A percentile compares a stretch with the other conserved stretches of the same genome.
phyloP scores from a whole-genome alignment of 2,888 invertebrate species.

The Spodoptera picta region DNA sequence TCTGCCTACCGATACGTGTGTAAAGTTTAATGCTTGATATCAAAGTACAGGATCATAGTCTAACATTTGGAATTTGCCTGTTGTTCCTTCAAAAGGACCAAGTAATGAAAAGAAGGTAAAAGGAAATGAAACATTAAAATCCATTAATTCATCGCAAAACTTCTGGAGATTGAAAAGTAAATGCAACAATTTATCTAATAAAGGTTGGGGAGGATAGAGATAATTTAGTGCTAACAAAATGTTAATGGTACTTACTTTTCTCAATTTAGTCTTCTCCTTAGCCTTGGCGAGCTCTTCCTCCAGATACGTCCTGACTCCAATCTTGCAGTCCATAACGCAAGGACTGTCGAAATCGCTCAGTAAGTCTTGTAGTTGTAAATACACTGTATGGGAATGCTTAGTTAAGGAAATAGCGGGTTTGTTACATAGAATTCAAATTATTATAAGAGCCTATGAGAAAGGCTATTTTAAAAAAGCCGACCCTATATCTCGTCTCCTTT shows the following conservation, averaged over 20 bases:
- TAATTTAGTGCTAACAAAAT: not conserved
- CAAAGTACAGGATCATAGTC: not conserved
- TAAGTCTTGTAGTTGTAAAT: slow-evolving; percentile 97
- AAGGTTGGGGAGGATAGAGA: not conserved
- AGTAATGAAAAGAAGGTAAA: too few relatives aligned
- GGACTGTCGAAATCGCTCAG: slow-evolving; percentile 96
- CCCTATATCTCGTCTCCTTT: not conserved
- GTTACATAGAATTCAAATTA: slow-evolving; percentile 2
- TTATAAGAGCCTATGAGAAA: not conserved
- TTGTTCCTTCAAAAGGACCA: too few relatives aligned
- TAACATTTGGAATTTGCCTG: slow-evolving; percentile 1
- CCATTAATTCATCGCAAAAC: too few relatives aligned
- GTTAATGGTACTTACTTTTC: slow-evolving; percentile 90
- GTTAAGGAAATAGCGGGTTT: slow-evolving; percentile 71
- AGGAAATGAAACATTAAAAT: too few relatives aligned
- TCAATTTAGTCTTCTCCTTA: slow-evolving; percentile 96
- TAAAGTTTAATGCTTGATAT: not conserved
- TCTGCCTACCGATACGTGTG: slow-evolving; percentile 14
- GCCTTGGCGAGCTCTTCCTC: slow-evolving; percentile 98
- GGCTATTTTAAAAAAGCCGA: too few relatives aligned
- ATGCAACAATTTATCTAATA: too few relatives aligned
- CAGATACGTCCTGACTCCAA: slow-evolving; percentile 97
- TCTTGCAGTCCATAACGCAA: slow-evolving; percentile 99
- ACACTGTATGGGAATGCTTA: slow-evolving; percentile 80
- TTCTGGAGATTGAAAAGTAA: too few relatives aligned